Conservation (phyloP, 2,113 vertebrate genomes). For the Sphaerodactylus townsendi region DNA sequence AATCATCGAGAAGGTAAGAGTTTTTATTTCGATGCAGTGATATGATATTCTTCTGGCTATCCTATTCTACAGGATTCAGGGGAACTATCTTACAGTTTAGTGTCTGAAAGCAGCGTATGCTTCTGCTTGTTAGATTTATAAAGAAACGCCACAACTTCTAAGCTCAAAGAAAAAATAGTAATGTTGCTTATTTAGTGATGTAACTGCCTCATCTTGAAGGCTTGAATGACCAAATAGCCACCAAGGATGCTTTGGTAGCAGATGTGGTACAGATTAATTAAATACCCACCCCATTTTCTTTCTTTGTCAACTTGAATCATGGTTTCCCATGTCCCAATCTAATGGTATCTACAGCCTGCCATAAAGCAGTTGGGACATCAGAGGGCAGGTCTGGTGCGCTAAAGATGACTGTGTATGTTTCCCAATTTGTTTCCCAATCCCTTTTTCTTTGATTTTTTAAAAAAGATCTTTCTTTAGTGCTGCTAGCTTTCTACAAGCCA, state of each 20-base stretch:
- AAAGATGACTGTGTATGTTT: neutral
- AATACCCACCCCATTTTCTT: no score
- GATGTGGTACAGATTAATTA: no score
- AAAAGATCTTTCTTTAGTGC: neutral
- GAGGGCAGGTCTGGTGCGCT: neutral
- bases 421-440: neutral
- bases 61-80: neutral
- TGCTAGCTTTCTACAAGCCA: neutral
- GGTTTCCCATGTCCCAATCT: neutral
- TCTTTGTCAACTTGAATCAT: neutral
- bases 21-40: neutral
- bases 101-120: neutral
- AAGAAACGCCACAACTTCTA: neutral
- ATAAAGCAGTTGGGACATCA: neutral
- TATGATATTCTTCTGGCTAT: neutral
- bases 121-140: neutral
- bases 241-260: neutral
- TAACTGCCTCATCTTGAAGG: neutral
- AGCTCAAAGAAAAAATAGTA: neutral
- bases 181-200: neutral
- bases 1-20: constrained; percentile 91
- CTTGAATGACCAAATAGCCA: neutral
- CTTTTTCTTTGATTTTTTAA: neutral
- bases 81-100: neutral
- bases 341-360: neutral